Evolutionary conservation across 2,113 vertebrate genomes (phyloP), one percentile per base, ranked within the genome.

Genomic region (Garra rufa): DNA sequence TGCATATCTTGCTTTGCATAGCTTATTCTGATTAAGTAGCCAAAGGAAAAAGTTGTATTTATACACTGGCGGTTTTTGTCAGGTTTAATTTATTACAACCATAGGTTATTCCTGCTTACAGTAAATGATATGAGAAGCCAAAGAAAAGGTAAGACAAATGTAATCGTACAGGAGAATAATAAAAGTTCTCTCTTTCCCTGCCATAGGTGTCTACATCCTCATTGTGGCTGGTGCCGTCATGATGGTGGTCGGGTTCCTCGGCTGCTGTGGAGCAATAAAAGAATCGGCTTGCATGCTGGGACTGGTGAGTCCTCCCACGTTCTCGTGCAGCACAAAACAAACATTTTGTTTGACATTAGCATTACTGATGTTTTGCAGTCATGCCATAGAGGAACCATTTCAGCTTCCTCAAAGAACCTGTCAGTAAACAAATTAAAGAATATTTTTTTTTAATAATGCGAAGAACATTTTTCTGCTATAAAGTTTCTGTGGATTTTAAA

Each of bases 221-320:
- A 96, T 98, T 44, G 97, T 94, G 57, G 97, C 97, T 0, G 98
- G 97, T 0, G 97, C 96, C 8, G 93, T 99, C 83, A 98, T 98
- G 95, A 99, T 98, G 97, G 86, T 99, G 4, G 97, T 99, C 71
- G 98, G 98, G 1, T 99, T 99, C 93, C 94, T 99, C 83, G 98
- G 98, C 82, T 99, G 98, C 90, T 99, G 97, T 83, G 98, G 98
- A 15, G 98, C 98, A 0, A 93, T 98, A 75, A 96, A 95, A 85
- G 97, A 99, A 87, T 99, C 97, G 0, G 95, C 96, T 0, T 98
- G 97, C 92, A 97, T 98, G 98, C 95, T 99, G 92, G 97, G 97
- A 89, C 85, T 98, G 96, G 98, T 99, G 92, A 97, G 96, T 91
- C 3, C 9, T 6, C 9, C 9, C 1, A 28, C 7, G 26, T 82